A percentile compares a stretch with the other conserved stretches of the same genome.
Evolutionary conservation across 2,797 vertebrate species (phyloP).

Genomic region (Macrochelys suwanniensis): DNA sequence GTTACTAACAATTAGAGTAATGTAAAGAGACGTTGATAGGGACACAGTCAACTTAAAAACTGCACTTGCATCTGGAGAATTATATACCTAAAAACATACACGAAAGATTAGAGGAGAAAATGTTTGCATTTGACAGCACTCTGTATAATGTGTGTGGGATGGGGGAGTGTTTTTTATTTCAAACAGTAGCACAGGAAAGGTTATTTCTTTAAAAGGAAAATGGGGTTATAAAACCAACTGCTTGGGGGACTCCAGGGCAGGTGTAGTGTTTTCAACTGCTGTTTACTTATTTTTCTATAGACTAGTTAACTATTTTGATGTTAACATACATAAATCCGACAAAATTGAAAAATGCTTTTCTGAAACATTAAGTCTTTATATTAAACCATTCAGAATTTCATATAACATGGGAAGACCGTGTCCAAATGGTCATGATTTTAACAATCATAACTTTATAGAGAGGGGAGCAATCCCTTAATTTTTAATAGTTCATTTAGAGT

Average conservation of each 20-base stretch:
- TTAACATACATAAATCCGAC: not conserved
- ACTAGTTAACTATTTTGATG: not conserved
- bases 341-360: not conserved
- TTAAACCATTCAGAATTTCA: not conserved
- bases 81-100: accelerated
- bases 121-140: not conserved
- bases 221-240: not conserved
- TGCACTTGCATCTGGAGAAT: not conserved
- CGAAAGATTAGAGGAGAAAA: not conserved
- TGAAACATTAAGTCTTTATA: not conserved
- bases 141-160: not conserved
- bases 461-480: not conserved
- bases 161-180: not conserved
- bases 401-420: not conserved
- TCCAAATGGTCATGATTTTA: not conserved
- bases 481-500: not conserved
- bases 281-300: not conserved
- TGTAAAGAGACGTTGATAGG: not conserved
- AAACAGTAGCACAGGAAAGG: not conserved
- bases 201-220: not conserved
- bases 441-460: not conserved
- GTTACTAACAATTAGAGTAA: not conserved
- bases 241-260: not conserved
- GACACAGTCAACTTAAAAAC: not conserved
- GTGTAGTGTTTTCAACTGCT: not conserved